These are phyloP conservation scores for Drosophila cardini DNA, from an alignment of 1,140 invertebrate genomes.

Conservation along the genomic window DNA sequence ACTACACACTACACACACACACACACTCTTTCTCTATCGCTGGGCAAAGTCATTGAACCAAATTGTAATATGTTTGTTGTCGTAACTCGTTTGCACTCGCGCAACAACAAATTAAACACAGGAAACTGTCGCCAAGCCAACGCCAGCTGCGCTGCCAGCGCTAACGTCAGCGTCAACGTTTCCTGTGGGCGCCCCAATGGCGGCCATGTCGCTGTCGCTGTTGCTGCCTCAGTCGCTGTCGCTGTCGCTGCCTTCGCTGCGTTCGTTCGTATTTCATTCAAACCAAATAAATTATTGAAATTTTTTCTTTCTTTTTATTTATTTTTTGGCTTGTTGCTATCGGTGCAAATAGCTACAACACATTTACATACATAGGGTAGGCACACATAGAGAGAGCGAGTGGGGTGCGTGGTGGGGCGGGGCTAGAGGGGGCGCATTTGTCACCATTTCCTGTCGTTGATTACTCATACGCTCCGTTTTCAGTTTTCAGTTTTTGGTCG, in stretches of 20 bases:
- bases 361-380: slow-evolving; percentile 61
- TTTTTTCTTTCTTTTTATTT: slow-evolving; percentile 46
- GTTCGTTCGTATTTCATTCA: slow-evolving; percentile 78
- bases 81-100: slow-evolving; percentile 78
- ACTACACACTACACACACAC: slow-evolving; percentile 13
- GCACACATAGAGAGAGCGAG: slow-evolving; percentile 1
- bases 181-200: slow-evolving; percentile 82
- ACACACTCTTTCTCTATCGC: slow-evolving; percentile 60
- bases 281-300: slow-evolving; percentile 83
- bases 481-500: slow-evolving; percentile 35
- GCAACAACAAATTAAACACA: slow-evolving; percentile 36
- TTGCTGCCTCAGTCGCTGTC: not conserved
- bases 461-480: slow-evolving; percentile 80
- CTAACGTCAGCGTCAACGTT: slow-evolving; percentile 56
- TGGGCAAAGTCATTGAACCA: slow-evolving; percentile 79
- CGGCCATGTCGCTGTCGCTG: slow-evolving; percentile 49
- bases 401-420: not conserved
- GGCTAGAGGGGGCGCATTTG: slow-evolving; percentile 57
- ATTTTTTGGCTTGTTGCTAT: slow-evolving; percentile 77
- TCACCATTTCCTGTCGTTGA: slow-evolving; percentile 81
- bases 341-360: slow-evolving; percentile 82
- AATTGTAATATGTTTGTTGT: slow-evolving; percentile 82
- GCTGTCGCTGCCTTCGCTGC: slow-evolving; percentile 5
- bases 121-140: slow-evolving; percentile 2
- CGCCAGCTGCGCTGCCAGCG: slow-evolving; percentile 41